Evolutionary conservation across 2,113 vertebrate species (phyloP).

Genomic region (Myrmecophaga tridactyla): DNA sequence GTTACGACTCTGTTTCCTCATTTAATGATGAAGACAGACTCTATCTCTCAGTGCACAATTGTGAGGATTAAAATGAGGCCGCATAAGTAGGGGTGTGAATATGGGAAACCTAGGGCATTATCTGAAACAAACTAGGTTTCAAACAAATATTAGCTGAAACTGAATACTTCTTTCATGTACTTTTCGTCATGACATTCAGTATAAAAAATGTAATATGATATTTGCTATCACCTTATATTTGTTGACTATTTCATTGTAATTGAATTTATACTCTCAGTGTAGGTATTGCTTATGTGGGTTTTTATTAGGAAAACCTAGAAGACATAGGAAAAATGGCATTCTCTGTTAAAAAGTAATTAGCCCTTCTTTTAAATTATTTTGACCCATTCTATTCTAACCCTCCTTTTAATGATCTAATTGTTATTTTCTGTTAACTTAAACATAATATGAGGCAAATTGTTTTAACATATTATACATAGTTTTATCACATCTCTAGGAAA

Average conservation of each 20-base stretch:
- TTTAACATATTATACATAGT: background rate
- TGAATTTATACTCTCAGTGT: background rate
- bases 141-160: background rate
- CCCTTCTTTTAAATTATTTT: background rate
- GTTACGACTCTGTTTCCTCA: background rate
- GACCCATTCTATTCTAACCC: background rate
- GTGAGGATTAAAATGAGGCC: background rate
- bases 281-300: background rate
- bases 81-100: fast-evolving
- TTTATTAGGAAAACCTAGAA: background rate
- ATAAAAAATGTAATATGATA: background rate
- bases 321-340: background rate
- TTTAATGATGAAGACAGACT: background rate
- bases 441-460: background rate
- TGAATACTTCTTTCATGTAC: background rate
- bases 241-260: background rate
- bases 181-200: background rate
- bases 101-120: background rate
- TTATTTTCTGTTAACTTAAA: background rate
- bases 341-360: background rate
- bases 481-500: background rate
- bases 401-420: background rate
- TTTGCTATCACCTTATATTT: background rate
- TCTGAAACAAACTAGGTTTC: background rate
- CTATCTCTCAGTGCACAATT: background rate